Conservation (phyloP, 2,113 vertebrate genomes). For the Anas platyrhynchos region DNA sequence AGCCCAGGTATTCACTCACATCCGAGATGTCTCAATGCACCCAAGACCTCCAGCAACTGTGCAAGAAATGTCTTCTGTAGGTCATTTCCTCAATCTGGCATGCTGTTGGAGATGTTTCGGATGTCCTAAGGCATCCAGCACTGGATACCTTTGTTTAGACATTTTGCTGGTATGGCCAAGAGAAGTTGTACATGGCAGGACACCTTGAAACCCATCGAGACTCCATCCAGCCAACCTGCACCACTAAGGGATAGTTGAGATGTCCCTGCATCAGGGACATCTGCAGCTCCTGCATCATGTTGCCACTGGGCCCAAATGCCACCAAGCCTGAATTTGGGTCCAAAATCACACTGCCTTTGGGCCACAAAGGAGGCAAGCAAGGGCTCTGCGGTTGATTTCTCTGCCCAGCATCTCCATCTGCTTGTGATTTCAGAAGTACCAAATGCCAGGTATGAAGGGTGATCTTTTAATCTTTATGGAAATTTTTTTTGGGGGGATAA, state of each 20-base stretch:
- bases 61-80: background rate
- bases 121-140: background rate
- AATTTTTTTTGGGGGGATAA: background rate
- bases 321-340: background rate
- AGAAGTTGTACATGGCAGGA: background rate
- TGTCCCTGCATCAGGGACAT: background rate
- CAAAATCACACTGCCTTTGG: background rate
- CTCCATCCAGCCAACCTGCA: background rate
- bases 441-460: background rate
- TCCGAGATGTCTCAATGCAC: background rate
- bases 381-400: background rate
- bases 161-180: too few relatives aligned
- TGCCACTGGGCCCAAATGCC: background rate
- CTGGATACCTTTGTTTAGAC: background rate
- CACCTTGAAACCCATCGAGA: accelerated
- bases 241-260: accelerated
- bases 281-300: accelerated
- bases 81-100: background rate
- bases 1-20: background rate
- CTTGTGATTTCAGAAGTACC: background rate
- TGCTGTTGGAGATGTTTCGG: background rate
- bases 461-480: background rate
- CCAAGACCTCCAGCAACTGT: background rate
- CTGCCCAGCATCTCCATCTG: background rate
- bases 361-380: background rate